Evolutionary conservation across 2,888 invertebrate species (phyloP).

Genomic region (Spodoptera littoralis): DNA sequence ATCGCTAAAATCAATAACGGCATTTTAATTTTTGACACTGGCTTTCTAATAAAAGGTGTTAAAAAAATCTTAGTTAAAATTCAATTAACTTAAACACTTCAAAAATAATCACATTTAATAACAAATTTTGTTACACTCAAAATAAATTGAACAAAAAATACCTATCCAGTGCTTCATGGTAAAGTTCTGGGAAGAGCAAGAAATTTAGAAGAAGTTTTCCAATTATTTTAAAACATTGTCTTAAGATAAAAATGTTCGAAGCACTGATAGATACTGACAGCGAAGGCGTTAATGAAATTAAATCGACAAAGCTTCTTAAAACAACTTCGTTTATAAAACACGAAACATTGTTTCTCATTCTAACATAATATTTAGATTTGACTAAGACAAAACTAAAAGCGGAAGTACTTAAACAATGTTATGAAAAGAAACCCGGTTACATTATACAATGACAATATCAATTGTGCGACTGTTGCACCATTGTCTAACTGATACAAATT

Average conservation of each 20-base stretch:
- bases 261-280: conserved; percentile 4
- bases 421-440: conserved; percentile 4
- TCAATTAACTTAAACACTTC: too few species aligned
- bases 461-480: neutral
- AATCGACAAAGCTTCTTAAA: conserved; percentile 10
- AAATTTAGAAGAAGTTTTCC: neutral
- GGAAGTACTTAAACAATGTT: conserved; percentile 27
- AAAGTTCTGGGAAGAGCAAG: neutral
- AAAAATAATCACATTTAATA: too few species aligned
- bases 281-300: conserved; percentile 24
- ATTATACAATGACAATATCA: conserved; percentile 1
- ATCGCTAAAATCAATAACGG: conserved; percentile 58
- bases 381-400: conserved; percentile 5
- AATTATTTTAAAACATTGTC: conserved; percentile 7
- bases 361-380: conserved; percentile 59
- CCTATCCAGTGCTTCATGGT: conserved; percentile 4
- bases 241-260: neutral
- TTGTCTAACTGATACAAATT: too few species aligned
- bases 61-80: neutral
- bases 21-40: too few species aligned
- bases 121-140: neutral
- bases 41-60: too few species aligned
- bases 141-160: conserved; percentile 3
- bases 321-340: conserved; percentile 48
- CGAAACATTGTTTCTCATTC: conserved; percentile 34